Evolutionary conservation across 2,888 invertebrate genomes (phyloP).

Genomic region (Sphaeridia pumilis): DNA sequence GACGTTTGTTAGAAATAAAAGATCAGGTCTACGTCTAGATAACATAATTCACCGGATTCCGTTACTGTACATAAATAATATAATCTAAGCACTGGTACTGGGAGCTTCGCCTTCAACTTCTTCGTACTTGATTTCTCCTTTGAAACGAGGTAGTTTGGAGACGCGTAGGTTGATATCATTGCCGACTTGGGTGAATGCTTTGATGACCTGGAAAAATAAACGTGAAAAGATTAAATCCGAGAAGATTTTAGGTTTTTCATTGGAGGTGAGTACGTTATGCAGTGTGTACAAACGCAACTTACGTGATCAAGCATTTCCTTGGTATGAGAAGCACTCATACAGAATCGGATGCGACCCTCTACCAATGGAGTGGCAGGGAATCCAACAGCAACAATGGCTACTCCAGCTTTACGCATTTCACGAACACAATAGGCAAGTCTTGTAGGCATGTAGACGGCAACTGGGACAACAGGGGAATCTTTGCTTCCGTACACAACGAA

Average conservation of each 20-base stretch:
- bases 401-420: slow-evolving; percentile 61
- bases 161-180: slow-evolving; percentile 8
- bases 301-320: slow-evolving; percentile 83
- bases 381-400: slow-evolving; percentile 94
- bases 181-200: slow-evolving; percentile 14
- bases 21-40: no score
- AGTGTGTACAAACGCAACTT: no score
- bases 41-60: no score
- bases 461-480: slow-evolving; percentile 92
- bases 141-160: slow-evolving; percentile 4
- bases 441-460: slow-evolving; percentile 86
- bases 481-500: slow-evolving; percentile 84
- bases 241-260: no score
- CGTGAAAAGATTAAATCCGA: no score
- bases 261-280: no score
- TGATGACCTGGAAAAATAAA: slow-evolving; percentile 7
- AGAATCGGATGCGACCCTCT: slow-evolving; percentile 84
- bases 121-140: slow-evolving; percentile 7
- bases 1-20: no score
- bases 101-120: no score
- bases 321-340: slow-evolving; percentile 89
- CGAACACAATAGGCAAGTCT: slow-evolving; percentile 87
- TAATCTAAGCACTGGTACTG: no score
- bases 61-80: no score
- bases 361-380: slow-evolving; percentile 94